Evolutionary conservation across 2,113 vertebrate species (phyloP), one percentile per base, ranked within the genome.

Genomic region (Lutjanus erythropterus): DNA sequence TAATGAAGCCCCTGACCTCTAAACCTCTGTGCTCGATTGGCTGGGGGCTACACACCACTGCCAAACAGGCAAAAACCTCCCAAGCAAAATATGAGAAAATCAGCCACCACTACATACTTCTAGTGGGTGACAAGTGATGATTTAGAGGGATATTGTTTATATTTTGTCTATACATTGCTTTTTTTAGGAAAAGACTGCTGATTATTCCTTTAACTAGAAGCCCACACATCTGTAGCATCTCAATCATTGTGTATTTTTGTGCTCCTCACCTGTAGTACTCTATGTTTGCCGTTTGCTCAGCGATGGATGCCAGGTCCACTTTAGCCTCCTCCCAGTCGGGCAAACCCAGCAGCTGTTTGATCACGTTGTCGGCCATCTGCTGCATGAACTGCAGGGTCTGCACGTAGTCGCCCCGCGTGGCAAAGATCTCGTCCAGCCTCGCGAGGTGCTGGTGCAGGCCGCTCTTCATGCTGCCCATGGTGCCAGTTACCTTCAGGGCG

Each of bases 201-300:
- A n/a, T n/a, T n/a, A n/a, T n/a, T n/a, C n/a, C n/a, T n/a, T 65
- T 31, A 11, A 52, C 14, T 6, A 6, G 33, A 33, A 44, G 56
- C 11, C 12, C 18, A n/a, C 12, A 41, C 55, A 29, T 37, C 49
- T 27, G 16, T 15, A 16, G 47, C 27, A 33, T 50, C 49, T 21
- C n/a, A 21, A 15, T 14, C 37, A 39, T 2, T 2, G 37, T 29
- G 33, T 27, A 25, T 23, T 23, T n/a, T 6, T 15, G 21, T 21
- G 27, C 6, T 56, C 37, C 80, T 90, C 80, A 99, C 97, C 98
- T 96, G 92, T 98, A 99, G 85, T 98, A 96, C 89, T 99, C 98
- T 0, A 96, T 31, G 1, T 81, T 93, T 59, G 92, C 85, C 0
- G 94, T 88, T 47, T 94, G 87, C 37, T 90, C 41, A 0, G 97